Percentiles rank a stretch among this genome's conserved stretches.
phyloP scores from a whole-genome alignment of 1,140 invertebrate genomes.

The Gonioctena quinquepunctata region DNA sequence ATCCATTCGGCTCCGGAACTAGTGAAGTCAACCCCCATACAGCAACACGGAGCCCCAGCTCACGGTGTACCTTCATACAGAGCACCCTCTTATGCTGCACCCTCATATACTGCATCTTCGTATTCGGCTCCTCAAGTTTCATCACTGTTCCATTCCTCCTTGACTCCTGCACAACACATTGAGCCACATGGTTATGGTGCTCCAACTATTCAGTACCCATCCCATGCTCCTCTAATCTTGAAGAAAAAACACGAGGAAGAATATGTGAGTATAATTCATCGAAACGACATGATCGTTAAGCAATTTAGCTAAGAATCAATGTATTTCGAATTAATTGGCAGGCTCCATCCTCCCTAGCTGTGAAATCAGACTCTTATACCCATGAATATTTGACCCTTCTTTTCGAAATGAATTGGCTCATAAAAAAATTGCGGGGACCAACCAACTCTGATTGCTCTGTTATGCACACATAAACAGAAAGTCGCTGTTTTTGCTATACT shows the following conservation, averaged over 20 bases:
- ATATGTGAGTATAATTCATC: conserved; percentile 56
- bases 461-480: no score
- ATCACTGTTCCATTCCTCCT: neutral
- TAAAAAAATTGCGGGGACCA: no score
- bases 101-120: neutral
- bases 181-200: conserved; percentile 24
- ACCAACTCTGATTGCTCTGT: no score
- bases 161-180: conserved; percentile 45
- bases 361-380: no score
- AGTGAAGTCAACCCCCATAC: neutral
- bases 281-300: no score
- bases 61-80: neutral
- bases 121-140: neutral
- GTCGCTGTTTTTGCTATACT: no score
- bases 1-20: conserved; percentile 56
- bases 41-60: conserved; percentile 33
- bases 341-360: no score
- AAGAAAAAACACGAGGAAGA: conserved; percentile 56
- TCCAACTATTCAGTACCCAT: neutral
- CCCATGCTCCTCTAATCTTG: no score
- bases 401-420: no score
- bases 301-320: no score
- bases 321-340: no score
- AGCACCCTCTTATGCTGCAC: neutral
- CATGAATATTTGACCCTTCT: no score